Conservation (phyloP, 2,113 vertebrate genomes). For the Prunella himalayana region DNA sequence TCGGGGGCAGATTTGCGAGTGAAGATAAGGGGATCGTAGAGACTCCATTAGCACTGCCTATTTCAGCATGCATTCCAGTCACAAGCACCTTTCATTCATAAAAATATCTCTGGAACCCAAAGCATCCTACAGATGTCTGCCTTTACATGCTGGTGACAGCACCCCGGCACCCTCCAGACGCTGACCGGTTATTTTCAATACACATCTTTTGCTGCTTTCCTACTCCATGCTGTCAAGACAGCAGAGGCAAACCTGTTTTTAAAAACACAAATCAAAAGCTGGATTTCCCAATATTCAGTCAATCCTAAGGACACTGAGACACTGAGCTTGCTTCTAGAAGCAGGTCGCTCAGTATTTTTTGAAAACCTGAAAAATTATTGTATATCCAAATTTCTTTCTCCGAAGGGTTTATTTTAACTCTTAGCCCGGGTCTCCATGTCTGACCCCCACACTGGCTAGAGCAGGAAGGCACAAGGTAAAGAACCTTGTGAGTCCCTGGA, state of each 20-base stretch:
- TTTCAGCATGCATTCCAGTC: slow-evolving; percentile 17
- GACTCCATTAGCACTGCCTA: neutral
- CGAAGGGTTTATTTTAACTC: neutral
- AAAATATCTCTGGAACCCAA: slow-evolving; percentile 50
- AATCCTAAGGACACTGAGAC: neutral
- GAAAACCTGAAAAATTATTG: neutral
- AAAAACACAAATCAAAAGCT: neutral
- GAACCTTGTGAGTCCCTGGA: rapidly evolving
- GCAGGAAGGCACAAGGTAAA: neutral
- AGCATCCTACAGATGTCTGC: slow-evolving; percentile 23
- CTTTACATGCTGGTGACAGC: neutral
- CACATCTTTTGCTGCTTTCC: neutral
- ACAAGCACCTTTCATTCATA: slow-evolving; percentile 56
- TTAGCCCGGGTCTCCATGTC: rapidly evolving
- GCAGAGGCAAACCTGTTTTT: neutral
- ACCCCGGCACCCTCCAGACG: neutral
- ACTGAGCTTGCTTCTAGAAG: neutral
- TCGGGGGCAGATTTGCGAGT: neutral
- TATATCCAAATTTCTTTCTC: neutral
- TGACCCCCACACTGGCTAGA: neutral
- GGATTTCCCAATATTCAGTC: neutral
- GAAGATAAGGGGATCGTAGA: slow-evolving; percentile 8
- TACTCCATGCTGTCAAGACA: neutral
- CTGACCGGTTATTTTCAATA: neutral
- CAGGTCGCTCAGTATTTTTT: neutral